Conservation (phyloP, 2,797 vertebrate species). For the Ambastaia sidthimunki region DNA sequence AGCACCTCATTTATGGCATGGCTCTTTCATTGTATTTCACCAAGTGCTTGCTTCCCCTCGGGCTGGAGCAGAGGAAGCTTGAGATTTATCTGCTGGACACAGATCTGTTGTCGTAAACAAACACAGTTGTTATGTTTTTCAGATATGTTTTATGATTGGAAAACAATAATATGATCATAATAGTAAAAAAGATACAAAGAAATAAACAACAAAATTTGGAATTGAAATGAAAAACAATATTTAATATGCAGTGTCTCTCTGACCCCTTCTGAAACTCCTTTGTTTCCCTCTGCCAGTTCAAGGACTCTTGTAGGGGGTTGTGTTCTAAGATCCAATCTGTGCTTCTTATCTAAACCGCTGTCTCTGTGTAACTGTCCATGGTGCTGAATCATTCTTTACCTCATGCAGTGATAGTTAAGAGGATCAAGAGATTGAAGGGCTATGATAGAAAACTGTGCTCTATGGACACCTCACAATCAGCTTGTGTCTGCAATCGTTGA, state of each 20-base stretch:
- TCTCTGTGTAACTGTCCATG: conserved; percentile 11
- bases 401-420: conserved; percentile 29
- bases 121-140: neutral
- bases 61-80: conserved; percentile 35
- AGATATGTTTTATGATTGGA: neutral
- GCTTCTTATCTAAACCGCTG: conserved; percentile 1
- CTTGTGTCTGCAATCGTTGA: conserved; percentile 44
- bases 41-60: conserved; percentile 39
- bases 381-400: conserved; percentile 40
- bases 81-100: conserved; percentile 25
- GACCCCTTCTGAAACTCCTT: neutral
- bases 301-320: neutral
- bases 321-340: conserved; percentile 2
- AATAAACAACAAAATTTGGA: neutral
- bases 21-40: conserved; percentile 49
- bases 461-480: conserved; percentile 37
- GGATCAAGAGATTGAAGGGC: conserved; percentile 38
- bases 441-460: conserved; percentile 25
- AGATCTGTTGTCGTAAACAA: conserved; percentile 17
- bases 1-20: conserved; percentile 44
- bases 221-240: neutral
- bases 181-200: neutral
- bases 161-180: neutral
- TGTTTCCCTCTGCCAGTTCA: neutral
- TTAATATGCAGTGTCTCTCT: neutral